Percentiles rank a stretch among this genome's conserved stretches.
Evolutionary conservation across 2,888 invertebrate genomes (phyloP).

Genomic region (Chrysolina haemoptera): DNA sequence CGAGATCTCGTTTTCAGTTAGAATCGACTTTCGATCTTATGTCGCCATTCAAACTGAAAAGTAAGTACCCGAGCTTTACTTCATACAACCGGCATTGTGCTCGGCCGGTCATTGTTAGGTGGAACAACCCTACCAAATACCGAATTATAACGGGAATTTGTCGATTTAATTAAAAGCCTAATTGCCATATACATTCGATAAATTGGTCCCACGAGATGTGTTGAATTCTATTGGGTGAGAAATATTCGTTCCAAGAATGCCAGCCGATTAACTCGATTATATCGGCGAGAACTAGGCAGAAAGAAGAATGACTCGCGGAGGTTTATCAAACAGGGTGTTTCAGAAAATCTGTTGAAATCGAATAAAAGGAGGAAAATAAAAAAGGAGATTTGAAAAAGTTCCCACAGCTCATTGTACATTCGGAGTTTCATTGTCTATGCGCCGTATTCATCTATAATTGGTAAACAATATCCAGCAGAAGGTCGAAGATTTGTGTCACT

Average conservation of each 20-base stretch:
- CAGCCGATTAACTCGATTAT: background rate
- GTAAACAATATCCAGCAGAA: no score
- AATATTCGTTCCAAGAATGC: background rate
- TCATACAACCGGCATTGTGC: constrained; percentile 1
- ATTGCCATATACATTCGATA: constrained; percentile 17
- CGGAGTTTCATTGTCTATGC: no score
- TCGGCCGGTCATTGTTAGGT: constrained; percentile 15
- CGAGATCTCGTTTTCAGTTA: background rate
- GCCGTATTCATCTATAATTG: no score
- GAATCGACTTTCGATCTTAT: background rate
- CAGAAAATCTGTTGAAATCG: no score
- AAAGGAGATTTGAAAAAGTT: no score
- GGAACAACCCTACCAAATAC: constrained; percentile 13
- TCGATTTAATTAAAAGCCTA: constrained; percentile 18
- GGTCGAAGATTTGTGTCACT: no score
- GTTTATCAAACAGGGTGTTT: no score
- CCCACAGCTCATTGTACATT: no score
- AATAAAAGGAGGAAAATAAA: no score
- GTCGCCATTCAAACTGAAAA: background rate
- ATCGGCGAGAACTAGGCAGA: background rate
- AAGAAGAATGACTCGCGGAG: no score
- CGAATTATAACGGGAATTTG: constrained; percentile 15
- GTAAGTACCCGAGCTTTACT: background rate
- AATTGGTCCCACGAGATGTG: constrained; percentile 7
- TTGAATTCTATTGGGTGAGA: background rate